These are phyloP conservation scores for Bambusicola thoracicus DNA, from an alignment of 2,113 vertebrate species.

Conservation along the genomic window DNA sequence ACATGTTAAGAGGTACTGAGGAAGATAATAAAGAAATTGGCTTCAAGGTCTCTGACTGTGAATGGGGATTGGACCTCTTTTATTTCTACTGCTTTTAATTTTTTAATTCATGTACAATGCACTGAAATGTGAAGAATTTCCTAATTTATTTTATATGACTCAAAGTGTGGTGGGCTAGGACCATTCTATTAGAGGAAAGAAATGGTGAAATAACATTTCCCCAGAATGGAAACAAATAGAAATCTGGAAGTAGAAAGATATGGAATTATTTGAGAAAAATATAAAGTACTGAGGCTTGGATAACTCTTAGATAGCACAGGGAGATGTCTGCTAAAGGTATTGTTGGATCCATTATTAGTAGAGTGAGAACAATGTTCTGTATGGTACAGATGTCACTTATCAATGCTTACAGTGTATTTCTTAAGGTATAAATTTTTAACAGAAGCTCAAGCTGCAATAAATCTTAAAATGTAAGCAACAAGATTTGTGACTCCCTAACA, in stretches of 20 bases:
- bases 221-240: not conserved
- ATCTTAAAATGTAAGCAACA: not conserved
- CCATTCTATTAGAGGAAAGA: not conserved
- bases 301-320: not conserved
- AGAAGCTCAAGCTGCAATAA: not conserved
- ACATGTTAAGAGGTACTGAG: not conserved
- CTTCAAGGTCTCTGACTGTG: not conserved
- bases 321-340: not conserved
- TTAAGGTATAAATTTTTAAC: not conserved
- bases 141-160: not conserved
- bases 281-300: not conserved
- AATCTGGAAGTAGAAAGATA: not conserved
- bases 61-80: not conserved
- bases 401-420: not conserved
- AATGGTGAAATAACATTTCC: not conserved
- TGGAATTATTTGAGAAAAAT: not conserved
- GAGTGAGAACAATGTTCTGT: not conserved
- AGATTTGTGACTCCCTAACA: not conserved
- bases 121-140: not conserved
- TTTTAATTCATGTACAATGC: not conserved
- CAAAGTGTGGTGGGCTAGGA: not conserved
- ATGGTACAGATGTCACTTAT: not conserved
- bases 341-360: not conserved
- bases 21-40: not conserved
- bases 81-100: not conserved